Evolutionary conservation across 2,113 vertebrate species (phyloP).

Genomic region (Perca fluviatilis): DNA sequence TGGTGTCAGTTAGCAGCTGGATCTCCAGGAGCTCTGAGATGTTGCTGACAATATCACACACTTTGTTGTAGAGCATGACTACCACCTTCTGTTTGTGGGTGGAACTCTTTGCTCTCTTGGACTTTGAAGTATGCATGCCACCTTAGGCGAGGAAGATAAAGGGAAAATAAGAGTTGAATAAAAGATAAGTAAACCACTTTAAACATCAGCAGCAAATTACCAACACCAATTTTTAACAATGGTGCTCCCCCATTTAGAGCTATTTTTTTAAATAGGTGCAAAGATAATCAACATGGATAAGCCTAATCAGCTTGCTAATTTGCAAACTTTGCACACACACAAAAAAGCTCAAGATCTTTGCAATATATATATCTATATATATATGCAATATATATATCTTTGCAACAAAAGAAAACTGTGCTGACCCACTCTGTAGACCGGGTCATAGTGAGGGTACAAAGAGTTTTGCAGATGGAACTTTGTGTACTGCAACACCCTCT

Average conservation of each 20-base stretch:
- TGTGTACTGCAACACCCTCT: slow-evolving; percentile 96
- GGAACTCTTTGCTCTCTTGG: slow-evolving; percentile 94
- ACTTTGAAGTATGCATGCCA: slow-evolving; percentile 92
- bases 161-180: background rate
- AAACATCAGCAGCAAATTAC: background rate
- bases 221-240: background rate
- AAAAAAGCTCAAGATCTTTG: background rate
- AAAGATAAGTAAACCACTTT: background rate
- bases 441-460: slow-evolving; percentile 97
- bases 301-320: background rate
- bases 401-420: background rate
- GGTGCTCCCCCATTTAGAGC: background rate
- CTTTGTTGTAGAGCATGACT: slow-evolving; percentile 95
- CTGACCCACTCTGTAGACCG: slow-evolving; percentile 95
- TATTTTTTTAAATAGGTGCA: background rate
- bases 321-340: background rate
- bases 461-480: slow-evolving; percentile 98
- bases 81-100: slow-evolving; percentile 97
- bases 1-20: slow-evolving; percentile 97
- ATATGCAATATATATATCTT: too few relatives aligned
- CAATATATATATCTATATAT: too few relatives aligned
- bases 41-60: slow-evolving; percentile 95
- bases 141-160: slow-evolving; percentile 77
- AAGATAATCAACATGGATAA: background rate
- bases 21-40: slow-evolving; percentile 96